phyloP scores from a whole-genome alignment of 2,888 invertebrate genomes.

The Ectemnius lituratus region DNA sequence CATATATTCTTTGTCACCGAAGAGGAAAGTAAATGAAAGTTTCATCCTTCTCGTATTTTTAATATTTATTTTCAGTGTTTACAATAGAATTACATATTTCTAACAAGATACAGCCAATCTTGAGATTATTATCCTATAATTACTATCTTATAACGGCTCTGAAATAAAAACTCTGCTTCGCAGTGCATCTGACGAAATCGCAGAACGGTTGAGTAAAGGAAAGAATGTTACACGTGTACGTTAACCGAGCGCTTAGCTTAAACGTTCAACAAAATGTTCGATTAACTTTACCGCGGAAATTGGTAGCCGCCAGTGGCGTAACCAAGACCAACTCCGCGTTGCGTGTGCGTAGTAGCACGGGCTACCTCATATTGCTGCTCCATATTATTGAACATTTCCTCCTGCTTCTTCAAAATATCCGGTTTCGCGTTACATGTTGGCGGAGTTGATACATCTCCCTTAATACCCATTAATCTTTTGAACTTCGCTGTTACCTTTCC shows the following conservation, averaged over 20 bases:
- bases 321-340: slow-evolving; percentile 92
- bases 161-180: slow-evolving; percentile 37
- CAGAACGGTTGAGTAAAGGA: slow-evolving; percentile 24
- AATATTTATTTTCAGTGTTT: slow-evolving; percentile 54
- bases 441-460: slow-evolving; percentile 78
- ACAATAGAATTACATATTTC: slow-evolving; percentile 50
- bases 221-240: slow-evolving; percentile 16
- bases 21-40: too few species aligned
- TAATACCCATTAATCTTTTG: slow-evolving; percentile 97
- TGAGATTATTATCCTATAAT: slow-evolving; percentile 22
- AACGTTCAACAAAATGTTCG: slow-evolving; percentile 23
- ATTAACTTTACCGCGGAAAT: slow-evolving; percentile 77
- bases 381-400: slow-evolving; percentile 94
- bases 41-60: slow-evolving; percentile 31
- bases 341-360: slow-evolving; percentile 96
- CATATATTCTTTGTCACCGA: too few species aligned
- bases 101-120: slow-evolving; percentile 30
- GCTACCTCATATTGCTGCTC: slow-evolving; percentile 98
- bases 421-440: slow-evolving; percentile 75
- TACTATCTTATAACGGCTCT: slow-evolving; percentile 39
- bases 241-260: slow-evolving; percentile 28
- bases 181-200: slow-evolving; percentile 32
- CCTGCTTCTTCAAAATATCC: slow-evolving; percentile 85
- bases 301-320: slow-evolving; percentile 82
- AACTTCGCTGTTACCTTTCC: slow-evolving; percentile 97